Evolutionary conservation across 1,140 invertebrate genomes (phyloP), one percentile per base, ranked within the genome.

Genomic region (Bombus confusus): DNA sequence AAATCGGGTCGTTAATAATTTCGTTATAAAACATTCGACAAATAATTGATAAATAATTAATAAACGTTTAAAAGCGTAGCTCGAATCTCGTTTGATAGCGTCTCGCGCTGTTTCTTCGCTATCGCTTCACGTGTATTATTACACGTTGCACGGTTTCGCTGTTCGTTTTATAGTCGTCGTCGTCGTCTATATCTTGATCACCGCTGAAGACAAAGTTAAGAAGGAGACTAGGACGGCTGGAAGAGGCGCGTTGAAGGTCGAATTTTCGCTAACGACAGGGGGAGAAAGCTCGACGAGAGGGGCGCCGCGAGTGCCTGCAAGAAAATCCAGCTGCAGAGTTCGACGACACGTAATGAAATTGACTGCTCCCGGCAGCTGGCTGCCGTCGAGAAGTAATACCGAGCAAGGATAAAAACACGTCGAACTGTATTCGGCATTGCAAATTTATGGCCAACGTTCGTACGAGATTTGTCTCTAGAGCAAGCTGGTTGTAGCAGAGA

Each of bases 281-380:
- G 64, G 47, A 57, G 15, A 57, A 69, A 75, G 62, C 31, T 37
- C 62, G 13, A 12, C 13, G 13, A n/a, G 13, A 47, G 25, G 64
- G 34, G 39, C 9, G 59, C 12, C 9, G 59, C 12, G 41, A 41
- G 75, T 41, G 74, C 47, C 47, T 28, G 64, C 47, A 85, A 85
- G 68, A 68, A 80, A 85, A 85, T 73, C 39, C 76, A 83, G 82
- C 74, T 83, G 68, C 76, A 39, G 77, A 64, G 83, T 69, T 78
- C 82, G 62, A 68, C 74, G 82, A 83, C 73, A 76, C 81, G 72
- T 83, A 83, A 83, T 77, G 74, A 83, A 77, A 83, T 83, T 83
- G 73, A 77, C 74, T 66, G 68, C 41, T 64, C 62, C 4, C 59
- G 41, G 81, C 83, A 85, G 83, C 83, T 80, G 83, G 47, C 34